Evolutionary conservation across 2,888 invertebrate species (phyloP).

Genomic region (Tholera decimalis): DNA sequence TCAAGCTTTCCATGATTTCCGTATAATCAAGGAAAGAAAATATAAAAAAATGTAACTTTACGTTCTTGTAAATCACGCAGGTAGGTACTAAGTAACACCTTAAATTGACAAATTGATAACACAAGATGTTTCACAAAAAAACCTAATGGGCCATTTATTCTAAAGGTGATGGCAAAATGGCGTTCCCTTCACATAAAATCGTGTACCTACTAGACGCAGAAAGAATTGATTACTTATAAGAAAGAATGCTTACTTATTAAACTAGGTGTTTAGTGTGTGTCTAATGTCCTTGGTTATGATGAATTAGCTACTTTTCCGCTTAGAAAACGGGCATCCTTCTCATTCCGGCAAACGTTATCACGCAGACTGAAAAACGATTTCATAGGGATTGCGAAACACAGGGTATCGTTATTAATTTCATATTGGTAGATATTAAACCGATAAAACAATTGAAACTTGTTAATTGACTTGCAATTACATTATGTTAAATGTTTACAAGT

Average conservation of each 20-base stretch:
- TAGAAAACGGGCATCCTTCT: constrained; percentile 71
- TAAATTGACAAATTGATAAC: neutral
- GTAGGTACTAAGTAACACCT: neutral
- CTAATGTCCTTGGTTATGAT: constrained; percentile 40
- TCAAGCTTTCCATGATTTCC: neutral
- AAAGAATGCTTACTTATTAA: neutral
- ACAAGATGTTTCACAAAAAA: constrained; percentile 5
- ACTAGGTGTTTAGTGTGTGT: neutral
- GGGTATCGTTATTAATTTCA: constrained; percentile 35
- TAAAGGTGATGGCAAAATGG: neutral
- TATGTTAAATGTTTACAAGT: constrained; percentile 17
- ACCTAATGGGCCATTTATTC: neutral
- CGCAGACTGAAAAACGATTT: constrained; percentile 32
- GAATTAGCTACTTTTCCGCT: constrained; percentile 64
- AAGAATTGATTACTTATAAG: constrained; percentile 9
- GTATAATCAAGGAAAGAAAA: neutral
- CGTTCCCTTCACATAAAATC: constrained; percentile 3
- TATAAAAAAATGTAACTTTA: too few relatives aligned
- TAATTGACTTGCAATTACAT: constrained; percentile 37
- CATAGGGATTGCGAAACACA: constrained; percentile 46
- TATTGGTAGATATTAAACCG: constrained; percentile 14
- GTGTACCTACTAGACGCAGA: too few relatives aligned
- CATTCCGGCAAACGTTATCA: constrained; percentile 51
- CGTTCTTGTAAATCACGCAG: neutral
- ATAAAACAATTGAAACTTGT: constrained; percentile 25